Conservation (phyloP, 2,113 vertebrate species). For the Naja naja region DNA sequence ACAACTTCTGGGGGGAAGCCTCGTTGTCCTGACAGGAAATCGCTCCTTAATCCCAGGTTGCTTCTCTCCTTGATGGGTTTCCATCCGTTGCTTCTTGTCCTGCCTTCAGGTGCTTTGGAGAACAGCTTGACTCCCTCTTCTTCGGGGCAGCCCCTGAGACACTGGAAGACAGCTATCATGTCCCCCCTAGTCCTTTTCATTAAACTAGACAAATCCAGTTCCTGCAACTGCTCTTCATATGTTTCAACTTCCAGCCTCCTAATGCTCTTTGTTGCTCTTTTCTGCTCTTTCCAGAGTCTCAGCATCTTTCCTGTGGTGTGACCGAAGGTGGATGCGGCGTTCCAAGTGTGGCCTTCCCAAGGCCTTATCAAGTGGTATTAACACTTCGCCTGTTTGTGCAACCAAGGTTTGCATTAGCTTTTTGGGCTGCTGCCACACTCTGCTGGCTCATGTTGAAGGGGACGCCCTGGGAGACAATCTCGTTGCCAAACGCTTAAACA, state of each 20-base stretch:
- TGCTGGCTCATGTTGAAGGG: background rate
- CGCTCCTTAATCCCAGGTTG: too few relatives aligned
- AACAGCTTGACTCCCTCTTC: background rate
- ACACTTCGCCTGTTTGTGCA: background rate
- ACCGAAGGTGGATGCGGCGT: background rate
- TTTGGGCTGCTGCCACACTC: background rate
- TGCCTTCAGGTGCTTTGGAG: background rate
- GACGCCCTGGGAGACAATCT: background rate
- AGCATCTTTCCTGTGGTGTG: background rate
- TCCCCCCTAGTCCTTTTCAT: background rate
- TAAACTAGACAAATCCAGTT: background rate
- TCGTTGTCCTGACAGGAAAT: too few relatives aligned
- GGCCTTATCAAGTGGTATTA: background rate
- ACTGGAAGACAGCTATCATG: background rate
- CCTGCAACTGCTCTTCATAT: background rate
- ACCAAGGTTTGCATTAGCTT: background rate
- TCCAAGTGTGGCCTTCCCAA: background rate
- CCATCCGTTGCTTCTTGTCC: background rate
- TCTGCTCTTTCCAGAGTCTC: background rate
- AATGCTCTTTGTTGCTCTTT: background rate
- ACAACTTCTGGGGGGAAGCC: too few relatives aligned
- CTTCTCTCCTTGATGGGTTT: too few relatives aligned
- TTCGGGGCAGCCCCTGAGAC: background rate
- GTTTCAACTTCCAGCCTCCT: background rate
- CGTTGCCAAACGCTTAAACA: background rate